A percentile compares a stretch with the other conserved stretches of the same genome.
Conservation (phyloP, 2,888 invertebrate genomes). For the Erebia ligea region DNA sequence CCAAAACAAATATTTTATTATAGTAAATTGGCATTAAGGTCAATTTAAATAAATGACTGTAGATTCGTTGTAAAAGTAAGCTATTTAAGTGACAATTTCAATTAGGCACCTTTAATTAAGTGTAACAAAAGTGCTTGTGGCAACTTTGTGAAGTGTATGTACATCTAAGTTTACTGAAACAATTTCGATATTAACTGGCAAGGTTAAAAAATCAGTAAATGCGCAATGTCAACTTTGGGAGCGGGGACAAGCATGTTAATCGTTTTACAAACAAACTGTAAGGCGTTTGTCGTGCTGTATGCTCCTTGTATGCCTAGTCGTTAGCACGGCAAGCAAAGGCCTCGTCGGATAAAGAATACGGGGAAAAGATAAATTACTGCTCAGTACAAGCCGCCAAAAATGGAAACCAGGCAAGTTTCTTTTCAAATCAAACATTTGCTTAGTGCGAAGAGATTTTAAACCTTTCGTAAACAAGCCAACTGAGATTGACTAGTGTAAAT, state of each 20-base stretch:
- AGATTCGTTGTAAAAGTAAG: neutral
- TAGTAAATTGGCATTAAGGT: neutral
- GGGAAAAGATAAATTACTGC: conserved; percentile 55
- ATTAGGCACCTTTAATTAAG: neutral
- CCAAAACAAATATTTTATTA: neutral
- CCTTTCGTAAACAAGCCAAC: conserved; percentile 24
- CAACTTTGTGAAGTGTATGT: conserved; percentile 23
- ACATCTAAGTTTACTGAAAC: conserved; percentile 47
- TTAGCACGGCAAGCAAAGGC: conserved; percentile 68
- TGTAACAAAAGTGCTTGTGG: neutral
- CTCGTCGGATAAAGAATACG: conserved; percentile 59
- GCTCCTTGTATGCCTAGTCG: conserved; percentile 62
- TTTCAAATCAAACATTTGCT: conserved; percentile 16
- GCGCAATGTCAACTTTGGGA: conserved; percentile 77
- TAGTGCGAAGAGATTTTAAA: conserved; percentile 16
- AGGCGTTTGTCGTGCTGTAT: conserved; percentile 60
- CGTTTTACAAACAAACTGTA: conserved; percentile 74
- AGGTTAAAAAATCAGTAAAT: conserved; percentile 76
- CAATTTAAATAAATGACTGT: neutral
- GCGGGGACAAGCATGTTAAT: conserved; percentile 74
- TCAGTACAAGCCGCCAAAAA: conserved; percentile 53
- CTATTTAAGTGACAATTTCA: neutral
- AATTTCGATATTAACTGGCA: conserved; percentile 60
- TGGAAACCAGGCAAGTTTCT: conserved; percentile 68
- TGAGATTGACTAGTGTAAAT: conserved; percentile 23